phyloP scores from a whole-genome alignment of 2,888 invertebrate species.

The Amorpha juglandis region DNA sequence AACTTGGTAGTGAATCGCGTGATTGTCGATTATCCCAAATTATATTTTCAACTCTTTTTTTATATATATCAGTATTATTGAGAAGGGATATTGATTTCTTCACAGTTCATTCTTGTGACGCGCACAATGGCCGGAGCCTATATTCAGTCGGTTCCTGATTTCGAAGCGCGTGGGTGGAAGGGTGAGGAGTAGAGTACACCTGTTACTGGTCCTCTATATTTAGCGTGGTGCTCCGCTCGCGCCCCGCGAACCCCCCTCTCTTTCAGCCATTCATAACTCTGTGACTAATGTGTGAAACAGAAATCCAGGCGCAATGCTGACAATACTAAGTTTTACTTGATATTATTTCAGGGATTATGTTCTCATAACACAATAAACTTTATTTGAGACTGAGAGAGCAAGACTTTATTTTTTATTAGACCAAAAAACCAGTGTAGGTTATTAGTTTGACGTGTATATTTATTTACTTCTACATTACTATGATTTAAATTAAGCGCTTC shows the following conservation, averaged over 20 bases:
- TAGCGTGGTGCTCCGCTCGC: conserved; percentile 55
- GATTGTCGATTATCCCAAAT: neutral
- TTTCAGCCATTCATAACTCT: conserved; percentile 72
- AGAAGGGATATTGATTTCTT: neutral
- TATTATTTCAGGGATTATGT: neutral
- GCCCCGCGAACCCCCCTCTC: conserved; percentile 42
- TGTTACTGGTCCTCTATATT: conserved; percentile 75
- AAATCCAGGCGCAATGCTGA: conserved; percentile 43
- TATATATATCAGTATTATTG: neutral
- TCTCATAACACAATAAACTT: conserved; percentile 1
- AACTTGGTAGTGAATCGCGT: no score
- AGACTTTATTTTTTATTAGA: neutral
- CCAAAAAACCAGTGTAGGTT: no score
- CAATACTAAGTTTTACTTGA: conserved; percentile 30
- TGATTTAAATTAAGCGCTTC: no score
- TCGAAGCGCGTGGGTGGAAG: conserved; percentile 54
- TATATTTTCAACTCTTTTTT: neutral
- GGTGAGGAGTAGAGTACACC: conserved; percentile 66
- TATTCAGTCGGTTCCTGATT: conserved; percentile 24
- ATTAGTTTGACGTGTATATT: neutral
- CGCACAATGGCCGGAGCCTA: conserved; percentile 14
- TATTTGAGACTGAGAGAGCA: neutral
- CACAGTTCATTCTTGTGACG: neutral
- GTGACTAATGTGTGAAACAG: conserved; percentile 77
- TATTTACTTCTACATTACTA: no score